Evolutionary conservation across 2,797 vertebrate genomes (phyloP), one percentile per base, ranked within the genome.

Genomic region (Notolepis coatsorum): DNA sequence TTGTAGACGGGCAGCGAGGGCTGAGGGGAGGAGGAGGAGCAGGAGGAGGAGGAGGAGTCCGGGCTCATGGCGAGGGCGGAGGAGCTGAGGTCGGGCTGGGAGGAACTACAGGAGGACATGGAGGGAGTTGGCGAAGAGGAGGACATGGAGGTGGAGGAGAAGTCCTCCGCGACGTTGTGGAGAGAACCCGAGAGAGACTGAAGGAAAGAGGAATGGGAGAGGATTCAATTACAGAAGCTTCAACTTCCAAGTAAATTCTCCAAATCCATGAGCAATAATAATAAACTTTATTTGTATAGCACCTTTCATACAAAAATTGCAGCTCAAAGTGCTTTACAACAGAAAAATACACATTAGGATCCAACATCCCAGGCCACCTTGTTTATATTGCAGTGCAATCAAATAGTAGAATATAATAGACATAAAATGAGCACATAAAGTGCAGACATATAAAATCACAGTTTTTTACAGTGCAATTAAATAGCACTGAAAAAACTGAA

Each of bases 141-240:
- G 13, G 78, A 83, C 27, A 47, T 48, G 24, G 79, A 53, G 42
- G 12, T 24, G 31, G 65, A 75, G 52, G 72, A 79, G 53, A 76
- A 75, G 53, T 88, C 87, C 48, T 86, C 82, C 0, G 89, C 73
- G 20, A 93, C 82, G 8, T 92, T 90, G 70, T 88, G 88, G 20
- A 91, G 88, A 1, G 89, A 93, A 31, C 81, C 86, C 1, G 91
- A 91, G 30, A 91, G 79, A 17, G 86, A 84, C 93, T 93, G 74
- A 23, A 7, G 20, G 65, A 18, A 38, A 59, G 1, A 43, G 35
- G 7, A 5, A 17, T 41, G 33, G 60, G 3, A 20, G n/a, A 28
- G 9, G 10, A 61, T 7, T 1, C 30, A 2, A 64, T 20, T 23
- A n/a, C 10, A 23, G 2, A 24, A 1, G 5, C 17, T 39, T 1